A percentile compares a stretch with the other conserved stretches of the same genome.
Evolutionary conservation across 2,113 vertebrate genomes (phyloP).

Genomic region (Theropithecus gelada): DNA sequence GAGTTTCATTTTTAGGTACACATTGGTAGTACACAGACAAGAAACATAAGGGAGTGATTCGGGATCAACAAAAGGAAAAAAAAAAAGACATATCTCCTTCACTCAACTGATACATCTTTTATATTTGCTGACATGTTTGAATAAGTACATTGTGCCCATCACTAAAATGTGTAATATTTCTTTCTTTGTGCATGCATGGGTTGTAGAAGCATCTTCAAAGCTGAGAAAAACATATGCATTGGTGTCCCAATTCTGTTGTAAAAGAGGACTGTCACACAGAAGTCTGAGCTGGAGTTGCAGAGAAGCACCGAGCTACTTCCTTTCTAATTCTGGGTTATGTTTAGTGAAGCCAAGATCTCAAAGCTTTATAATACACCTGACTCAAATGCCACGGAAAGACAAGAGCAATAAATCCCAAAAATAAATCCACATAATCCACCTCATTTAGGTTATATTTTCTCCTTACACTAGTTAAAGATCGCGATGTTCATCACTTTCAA

Average conservation of each 20-base stretch:
- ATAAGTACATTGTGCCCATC: not conserved
- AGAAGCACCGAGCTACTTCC: not conserved
- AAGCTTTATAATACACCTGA: not conserved
- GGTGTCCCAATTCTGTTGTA: fast-evolving
- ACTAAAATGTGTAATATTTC: not conserved
- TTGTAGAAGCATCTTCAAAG: not conserved
- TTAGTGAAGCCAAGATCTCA: not conserved
- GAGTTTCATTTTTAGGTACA: not conserved
- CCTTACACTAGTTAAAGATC: not conserved
- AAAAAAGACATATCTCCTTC: not conserved
- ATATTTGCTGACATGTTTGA: not conserved
- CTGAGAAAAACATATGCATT: not conserved
- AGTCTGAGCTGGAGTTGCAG: not conserved
- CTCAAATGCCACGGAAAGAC: not conserved
- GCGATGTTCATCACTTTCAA: fast-evolving
- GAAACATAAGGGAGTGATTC: not conserved
- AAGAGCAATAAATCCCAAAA: not conserved
- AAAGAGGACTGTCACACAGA: not conserved
- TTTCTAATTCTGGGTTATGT: not conserved
- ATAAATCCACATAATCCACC: not conserved
- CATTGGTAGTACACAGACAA: not conserved
- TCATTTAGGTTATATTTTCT: not conserved
- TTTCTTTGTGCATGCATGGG: fast-evolving
- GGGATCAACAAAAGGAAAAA: not conserved
- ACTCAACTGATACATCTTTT: not conserved